Conservation (phyloP, 1,140 invertebrate genomes). For the Subanguina moxae region DNA sequence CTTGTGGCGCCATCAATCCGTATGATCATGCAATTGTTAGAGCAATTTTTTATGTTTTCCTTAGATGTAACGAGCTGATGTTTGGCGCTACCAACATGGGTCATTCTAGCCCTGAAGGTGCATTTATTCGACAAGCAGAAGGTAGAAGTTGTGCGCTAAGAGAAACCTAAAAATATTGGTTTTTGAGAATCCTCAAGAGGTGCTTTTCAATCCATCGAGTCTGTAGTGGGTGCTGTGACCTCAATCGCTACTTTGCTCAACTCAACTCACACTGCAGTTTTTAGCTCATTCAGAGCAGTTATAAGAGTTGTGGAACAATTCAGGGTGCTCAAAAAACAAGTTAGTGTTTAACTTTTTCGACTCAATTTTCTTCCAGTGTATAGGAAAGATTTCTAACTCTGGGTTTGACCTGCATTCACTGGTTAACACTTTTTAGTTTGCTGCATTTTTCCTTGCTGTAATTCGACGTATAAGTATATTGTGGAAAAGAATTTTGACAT, state of each 20-base stretch:
- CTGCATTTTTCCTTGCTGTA: conserved; percentile 35
- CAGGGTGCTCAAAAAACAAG: conserved; percentile 73
- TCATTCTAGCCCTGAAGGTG: not conserved
- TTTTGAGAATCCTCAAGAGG: conserved; percentile 80
- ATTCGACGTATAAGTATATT: conserved; percentile 37
- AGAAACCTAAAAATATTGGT: not conserved
- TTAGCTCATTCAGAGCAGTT: conserved; percentile 87
- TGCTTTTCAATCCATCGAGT: conserved; percentile 89
- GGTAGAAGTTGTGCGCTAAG: not conserved
- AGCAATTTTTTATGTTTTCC: too few species aligned
- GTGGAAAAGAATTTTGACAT: conserved; percentile 46
- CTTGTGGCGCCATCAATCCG: too few species aligned
- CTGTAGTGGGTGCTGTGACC: conserved; percentile 80
- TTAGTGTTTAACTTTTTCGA: conserved; percentile 57
- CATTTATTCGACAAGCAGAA: not conserved
- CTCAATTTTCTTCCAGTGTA: too few species aligned
- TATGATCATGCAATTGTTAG: too few species aligned
- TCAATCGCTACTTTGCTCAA: conserved; percentile 93
- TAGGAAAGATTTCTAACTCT: conserved; percentile 20
- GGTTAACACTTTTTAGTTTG: conserved; percentile 21
- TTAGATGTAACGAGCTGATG: not conserved
- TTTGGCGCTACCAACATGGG: not conserved
- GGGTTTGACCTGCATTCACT: not conserved
- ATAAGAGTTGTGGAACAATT: conserved; percentile 91
- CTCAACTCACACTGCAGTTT: conserved; percentile 87